phyloP scores from a whole-genome alignment of 2,113 vertebrate species.

The Bufo bufo region DNA sequence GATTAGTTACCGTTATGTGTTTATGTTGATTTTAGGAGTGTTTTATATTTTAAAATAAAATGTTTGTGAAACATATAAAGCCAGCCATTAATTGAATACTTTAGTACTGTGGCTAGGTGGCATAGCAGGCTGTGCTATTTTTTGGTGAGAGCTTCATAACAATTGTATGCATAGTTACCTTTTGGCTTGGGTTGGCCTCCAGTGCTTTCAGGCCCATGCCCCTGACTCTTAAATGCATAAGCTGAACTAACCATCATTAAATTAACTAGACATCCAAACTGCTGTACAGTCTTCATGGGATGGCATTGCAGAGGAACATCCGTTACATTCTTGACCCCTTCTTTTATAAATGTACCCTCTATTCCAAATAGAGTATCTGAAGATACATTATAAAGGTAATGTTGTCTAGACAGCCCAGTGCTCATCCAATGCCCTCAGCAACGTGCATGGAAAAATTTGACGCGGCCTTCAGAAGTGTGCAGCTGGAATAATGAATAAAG shows the following conservation, averaged over 20 bases:
- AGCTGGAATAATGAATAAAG: constrained; percentile 34
- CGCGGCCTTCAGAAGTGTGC: not conserved
- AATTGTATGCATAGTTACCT: not conserved
- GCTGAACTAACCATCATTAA: not conserved
- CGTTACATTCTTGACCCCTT: not conserved
- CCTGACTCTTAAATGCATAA: not conserved
- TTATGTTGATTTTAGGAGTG: no score
- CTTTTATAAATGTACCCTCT: not conserved
- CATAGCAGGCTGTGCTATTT: no score
- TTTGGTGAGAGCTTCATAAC: no score
- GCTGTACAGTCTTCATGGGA: not conserved
- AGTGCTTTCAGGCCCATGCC: not conserved
- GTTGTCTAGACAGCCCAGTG: not conserved
- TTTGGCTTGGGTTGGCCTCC: not conserved
- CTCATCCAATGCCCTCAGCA: not conserved
- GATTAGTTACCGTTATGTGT: no score
- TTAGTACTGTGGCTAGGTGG: no score
- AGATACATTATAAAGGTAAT: not conserved
- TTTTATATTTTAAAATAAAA: no score
- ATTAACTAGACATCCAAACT: not conserved
- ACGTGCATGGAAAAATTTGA: not conserved
- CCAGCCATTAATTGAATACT: no score
- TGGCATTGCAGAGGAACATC: not conserved
- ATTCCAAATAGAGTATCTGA: not conserved
- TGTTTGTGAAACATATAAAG: no score